A percentile compares a stretch with the other conserved stretches of the same genome.
Evolutionary conservation across 2,113 vertebrate genomes (phyloP).

Genomic region (Pimephales promelas): DNA sequence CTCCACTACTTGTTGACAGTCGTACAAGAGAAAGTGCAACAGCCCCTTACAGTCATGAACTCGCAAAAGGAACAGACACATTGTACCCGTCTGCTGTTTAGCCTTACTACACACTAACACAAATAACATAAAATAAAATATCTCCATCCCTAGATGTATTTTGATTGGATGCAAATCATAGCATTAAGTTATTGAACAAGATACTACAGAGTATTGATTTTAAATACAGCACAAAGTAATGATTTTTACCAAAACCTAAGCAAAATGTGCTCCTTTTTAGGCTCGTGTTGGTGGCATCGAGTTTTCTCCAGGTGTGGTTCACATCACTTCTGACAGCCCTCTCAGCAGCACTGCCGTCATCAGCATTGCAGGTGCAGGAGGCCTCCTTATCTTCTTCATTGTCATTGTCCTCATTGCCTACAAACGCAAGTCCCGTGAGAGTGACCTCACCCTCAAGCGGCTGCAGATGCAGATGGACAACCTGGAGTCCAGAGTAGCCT

Average conservation of each 20-base stretch:
- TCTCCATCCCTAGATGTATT: not conserved
- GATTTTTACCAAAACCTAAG: not conserved
- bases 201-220: not conserved
- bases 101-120: conserved; percentile 1
- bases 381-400: conserved; percentile 94
- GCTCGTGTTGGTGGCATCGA: conserved; percentile 95
- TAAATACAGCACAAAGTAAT: not conserved
- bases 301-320: conserved; percentile 93
- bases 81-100: conserved; percentile 43
- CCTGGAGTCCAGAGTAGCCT: conserved; percentile 95
- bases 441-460: conserved; percentile 94
- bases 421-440: conserved; percentile 96
- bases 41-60: conserved; percentile 60
- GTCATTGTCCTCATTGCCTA: conserved; percentile 96
- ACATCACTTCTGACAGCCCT: conserved; percentile 95
- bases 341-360: conserved; percentile 96
- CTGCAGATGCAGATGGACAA: conserved; percentile 99
- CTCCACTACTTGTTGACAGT: conserved; percentile 46
- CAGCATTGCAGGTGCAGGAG: conserved; percentile 91
- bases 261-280: conserved; percentile 64
- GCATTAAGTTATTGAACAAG: not conserved
- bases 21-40: conserved; percentile 47
- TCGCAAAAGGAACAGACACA: conserved; percentile 49
- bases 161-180: not conserved
- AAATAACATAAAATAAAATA: not conserved